Conservation (phyloP, 2,113 vertebrate species). For the Bos javanicus region DNA sequence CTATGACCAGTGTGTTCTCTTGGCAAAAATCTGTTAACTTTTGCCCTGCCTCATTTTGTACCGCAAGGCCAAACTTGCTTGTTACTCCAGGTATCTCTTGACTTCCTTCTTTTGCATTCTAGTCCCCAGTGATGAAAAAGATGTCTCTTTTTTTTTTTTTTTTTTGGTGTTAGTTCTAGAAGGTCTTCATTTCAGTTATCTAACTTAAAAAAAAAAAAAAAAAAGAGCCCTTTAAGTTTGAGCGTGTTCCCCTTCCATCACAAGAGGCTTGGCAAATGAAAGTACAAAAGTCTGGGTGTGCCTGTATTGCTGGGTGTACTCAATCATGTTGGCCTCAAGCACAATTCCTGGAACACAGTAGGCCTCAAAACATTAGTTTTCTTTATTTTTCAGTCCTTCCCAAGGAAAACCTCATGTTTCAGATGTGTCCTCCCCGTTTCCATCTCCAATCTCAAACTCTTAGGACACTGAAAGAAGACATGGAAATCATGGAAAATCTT, state of each 20-base stretch:
- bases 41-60: background rate
- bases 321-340: background rate
- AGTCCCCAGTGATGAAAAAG: background rate
- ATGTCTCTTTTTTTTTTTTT: background rate
- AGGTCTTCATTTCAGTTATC: background rate
- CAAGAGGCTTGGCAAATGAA: background rate
- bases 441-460: background rate
- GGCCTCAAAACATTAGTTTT: background rate
- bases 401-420: background rate
- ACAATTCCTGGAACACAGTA: background rate
- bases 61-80: background rate
- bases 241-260: background rate
- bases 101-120: background rate
- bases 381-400: background rate
- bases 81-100: background rate
- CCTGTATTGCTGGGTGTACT: background rate
- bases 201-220: background rate
- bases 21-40: background rate
- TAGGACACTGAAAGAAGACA: background rate
- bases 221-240: background rate
- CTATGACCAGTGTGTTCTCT: background rate
- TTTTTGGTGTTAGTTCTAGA: background rate
- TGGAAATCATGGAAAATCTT: background rate
- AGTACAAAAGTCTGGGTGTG: background rate
- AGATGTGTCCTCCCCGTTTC: background rate